Evolutionary conservation across 2,888 invertebrate species (phyloP), one percentile per base, ranked within the genome.

Genomic region (Lottia scabra): DNA sequence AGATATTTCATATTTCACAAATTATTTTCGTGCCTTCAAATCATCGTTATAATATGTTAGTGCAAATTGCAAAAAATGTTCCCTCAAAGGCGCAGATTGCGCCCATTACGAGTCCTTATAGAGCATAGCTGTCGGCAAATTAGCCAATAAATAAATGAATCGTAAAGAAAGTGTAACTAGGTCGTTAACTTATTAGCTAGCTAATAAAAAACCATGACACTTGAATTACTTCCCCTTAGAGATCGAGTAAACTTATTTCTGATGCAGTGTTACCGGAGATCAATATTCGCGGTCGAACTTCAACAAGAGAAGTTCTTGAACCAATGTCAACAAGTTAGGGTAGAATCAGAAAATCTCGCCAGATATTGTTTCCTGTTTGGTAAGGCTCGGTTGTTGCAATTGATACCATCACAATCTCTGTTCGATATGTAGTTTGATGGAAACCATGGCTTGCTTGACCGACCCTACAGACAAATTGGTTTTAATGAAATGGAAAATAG

Each of bases 401-500:
- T 38, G 38, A 38, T 38, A 38, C 38, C 38, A 8, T 38, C 5
- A 38, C 38, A 38, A 38, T 8, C 38, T 38, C 38, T 38, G 38
- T 38, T 38, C 38, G 38, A 38, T 38, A 38, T 38, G 38, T 6
- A 38, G 38, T 38, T 38, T 38, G 38, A 6, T 38, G 38, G 38
- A 38, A 38, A 38, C 38, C 38, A 56, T 23, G 56, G 23, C 56
- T 23, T 23, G 19, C 19, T 56, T 56, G 56, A 23, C 56, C 19
- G 23, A 23, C 23, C 19, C 23, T 23, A 23, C 56, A 56, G 56
- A 56, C 56, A 56, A 56, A 56, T 56, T 56, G 56, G 56, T 56
- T 56, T 56, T 56, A 56, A 56, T 56, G 56, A 56, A 56, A 56
- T 23, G 23, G 56, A 56, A 56, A 56, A 56, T 23, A 56, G 56